Evolutionary conservation across 2,113 vertebrate species (phyloP).

Genomic region (Neopipo cinnamomea): DNA sequence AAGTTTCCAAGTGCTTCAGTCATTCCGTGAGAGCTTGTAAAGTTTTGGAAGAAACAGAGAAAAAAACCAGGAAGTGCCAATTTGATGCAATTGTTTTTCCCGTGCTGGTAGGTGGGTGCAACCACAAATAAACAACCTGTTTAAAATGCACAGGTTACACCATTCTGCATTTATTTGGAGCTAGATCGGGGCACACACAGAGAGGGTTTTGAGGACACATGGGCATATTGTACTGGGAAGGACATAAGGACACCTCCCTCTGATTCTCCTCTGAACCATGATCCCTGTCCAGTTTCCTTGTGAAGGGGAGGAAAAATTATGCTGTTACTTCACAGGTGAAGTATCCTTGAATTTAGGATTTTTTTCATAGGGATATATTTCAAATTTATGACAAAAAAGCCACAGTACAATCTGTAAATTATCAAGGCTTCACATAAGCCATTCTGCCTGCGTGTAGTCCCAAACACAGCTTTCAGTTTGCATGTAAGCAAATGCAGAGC

Average conservation of each 20-base stretch:
- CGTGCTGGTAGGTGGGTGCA: not conserved
- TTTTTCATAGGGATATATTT: not conserved
- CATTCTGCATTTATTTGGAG: not conserved
- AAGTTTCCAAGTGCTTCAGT: slow-evolving; percentile 10
- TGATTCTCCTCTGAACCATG: not conserved
- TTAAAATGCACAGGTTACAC: not conserved
- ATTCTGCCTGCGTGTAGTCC: not conserved
- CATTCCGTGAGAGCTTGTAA: not conserved
- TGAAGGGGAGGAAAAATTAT: not conserved
- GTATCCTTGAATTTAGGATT: not conserved
- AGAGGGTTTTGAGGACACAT: not conserved
- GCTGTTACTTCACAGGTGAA: not conserved
- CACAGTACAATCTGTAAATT: not conserved
- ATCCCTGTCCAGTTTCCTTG: not conserved
- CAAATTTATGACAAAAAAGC: not conserved
- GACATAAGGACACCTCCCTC: not conserved
- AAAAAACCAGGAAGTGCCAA: not conserved
- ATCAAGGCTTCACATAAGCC: not conserved
- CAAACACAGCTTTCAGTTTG: not conserved
- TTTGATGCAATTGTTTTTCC: not conserved
- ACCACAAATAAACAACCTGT: not conserved
- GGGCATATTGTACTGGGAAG: not conserved
- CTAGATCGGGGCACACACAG: accelerated
- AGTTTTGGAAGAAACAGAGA: not conserved
- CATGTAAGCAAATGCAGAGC: not conserved